Percentiles rank a stretch among this genome's conserved stretches.
Conservation (phyloP, 2,888 invertebrate species). For the Copidosoma aretas region DNA sequence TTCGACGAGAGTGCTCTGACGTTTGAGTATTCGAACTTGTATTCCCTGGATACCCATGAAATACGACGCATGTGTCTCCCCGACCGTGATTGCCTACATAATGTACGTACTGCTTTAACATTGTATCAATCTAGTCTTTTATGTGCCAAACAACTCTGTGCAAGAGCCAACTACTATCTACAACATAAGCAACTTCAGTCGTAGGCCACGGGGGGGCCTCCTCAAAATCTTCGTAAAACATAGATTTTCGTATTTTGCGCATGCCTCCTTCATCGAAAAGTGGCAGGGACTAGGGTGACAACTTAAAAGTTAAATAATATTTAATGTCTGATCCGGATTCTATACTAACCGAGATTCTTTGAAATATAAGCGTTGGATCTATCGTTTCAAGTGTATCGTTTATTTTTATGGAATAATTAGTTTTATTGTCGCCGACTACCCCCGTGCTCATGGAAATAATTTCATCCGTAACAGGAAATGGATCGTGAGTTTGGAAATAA, state of each 20-base stretch:
- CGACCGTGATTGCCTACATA: conserved; percentile 42
- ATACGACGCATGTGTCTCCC: conserved; percentile 16
- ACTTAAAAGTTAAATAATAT: conserved; percentile 43
- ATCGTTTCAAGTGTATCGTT: not conserved
- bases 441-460: conserved; percentile 42
- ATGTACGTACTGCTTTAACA: conserved; percentile 37
- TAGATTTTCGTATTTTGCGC: conserved; percentile 40
- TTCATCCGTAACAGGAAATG: conserved; percentile 47
- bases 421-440: conserved; percentile 39
- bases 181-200: conserved; percentile 45
- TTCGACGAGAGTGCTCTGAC: conserved; percentile 44
- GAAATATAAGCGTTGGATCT: conserved; percentile 45
- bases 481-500: conserved; percentile 51
- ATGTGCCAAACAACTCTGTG: conserved; percentile 53
- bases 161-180: conserved; percentile 50
- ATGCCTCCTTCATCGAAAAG: too few relatives aligned
- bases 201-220: conserved; percentile 26
- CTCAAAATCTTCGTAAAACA: conserved; percentile 40
- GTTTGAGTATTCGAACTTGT: conserved; percentile 40
- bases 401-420: conserved; percentile 40
- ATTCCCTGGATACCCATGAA: conserved; percentile 35
- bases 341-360: conserved; percentile 49
- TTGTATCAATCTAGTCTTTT: conserved; percentile 44
- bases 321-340: conserved; percentile 45
- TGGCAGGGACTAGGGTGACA: too few relatives aligned